Percentiles rank a stretch among this genome's conserved stretches.
Conservation (phyloP, 2,888 invertebrate species). For the Parnassius apollo region DNA sequence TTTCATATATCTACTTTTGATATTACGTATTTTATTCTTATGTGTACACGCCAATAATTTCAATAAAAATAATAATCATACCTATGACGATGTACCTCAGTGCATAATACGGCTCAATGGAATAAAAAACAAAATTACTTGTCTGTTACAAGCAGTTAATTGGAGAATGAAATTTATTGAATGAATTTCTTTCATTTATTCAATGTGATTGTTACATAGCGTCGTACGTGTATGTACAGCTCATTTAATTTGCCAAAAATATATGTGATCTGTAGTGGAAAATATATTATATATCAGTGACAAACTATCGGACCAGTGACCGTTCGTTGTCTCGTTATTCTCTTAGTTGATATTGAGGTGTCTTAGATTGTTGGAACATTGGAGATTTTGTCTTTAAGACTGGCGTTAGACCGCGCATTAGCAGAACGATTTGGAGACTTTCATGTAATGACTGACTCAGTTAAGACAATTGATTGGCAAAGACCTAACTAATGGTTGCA, state of each 20-base stretch:
- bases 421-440: slow-evolving; percentile 8
- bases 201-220: slow-evolving; percentile 23
- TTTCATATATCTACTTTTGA: slow-evolving; percentile 20
- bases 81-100: background rate
- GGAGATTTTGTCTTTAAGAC: slow-evolving; percentile 8
- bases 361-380: slow-evolving; percentile 76
- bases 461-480: slow-evolving; percentile 11
- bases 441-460: slow-evolving; percentile 22
- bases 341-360: slow-evolving; percentile 68
- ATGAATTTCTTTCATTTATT: slow-evolving; percentile 16
- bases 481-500: slow-evolving; percentile 6
- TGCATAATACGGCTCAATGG: slow-evolving; percentile 15
- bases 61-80: slow-evolving; percentile 3
- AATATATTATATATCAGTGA: slow-evolving; percentile 53
- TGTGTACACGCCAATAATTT: slow-evolving; percentile 4
- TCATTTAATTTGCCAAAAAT: slow-evolving; percentile 74
- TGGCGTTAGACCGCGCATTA: slow-evolving; percentile 21
- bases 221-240: slow-evolving; percentile 45
- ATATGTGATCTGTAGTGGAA: slow-evolving; percentile 70
- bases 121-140: slow-evolving; percentile 3
- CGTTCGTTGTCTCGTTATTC: slow-evolving; percentile 70
- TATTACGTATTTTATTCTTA: slow-evolving; percentile 13
- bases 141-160: slow-evolving; percentile 6
- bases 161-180: slow-evolving; percentile 20
- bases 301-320: slow-evolving; percentile 72